Conservation (phyloP, 2,888 invertebrate genomes). For the Osmoderma eremita region DNA sequence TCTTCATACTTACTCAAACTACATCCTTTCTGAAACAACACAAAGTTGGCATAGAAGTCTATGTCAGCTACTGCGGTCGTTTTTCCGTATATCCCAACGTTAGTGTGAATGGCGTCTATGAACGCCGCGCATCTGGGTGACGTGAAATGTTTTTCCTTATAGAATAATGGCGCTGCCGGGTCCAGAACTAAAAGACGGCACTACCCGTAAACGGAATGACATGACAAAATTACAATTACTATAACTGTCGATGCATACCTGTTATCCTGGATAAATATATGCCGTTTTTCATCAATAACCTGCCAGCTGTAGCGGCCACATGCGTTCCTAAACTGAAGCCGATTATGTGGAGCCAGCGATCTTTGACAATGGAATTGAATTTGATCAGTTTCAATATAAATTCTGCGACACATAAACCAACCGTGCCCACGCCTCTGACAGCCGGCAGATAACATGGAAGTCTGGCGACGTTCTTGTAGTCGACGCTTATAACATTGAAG, state of each 20-base stretch:
- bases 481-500: constrained; percentile 71
- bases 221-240: too few species aligned
- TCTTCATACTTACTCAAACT: constrained; percentile 46
- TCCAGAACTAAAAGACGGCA: constrained; percentile 73
- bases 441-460: constrained; percentile 72
- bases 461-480: constrained; percentile 69
- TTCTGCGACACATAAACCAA: constrained; percentile 71
- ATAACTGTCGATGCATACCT: too few species aligned
- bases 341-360: constrained; percentile 69
- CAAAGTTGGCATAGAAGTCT: constrained; percentile 72
- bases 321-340: constrained; percentile 76
- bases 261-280: constrained; percentile 67
- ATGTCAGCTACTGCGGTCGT: constrained; percentile 66
- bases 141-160: constrained; percentile 63
- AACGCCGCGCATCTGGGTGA: constrained; percentile 70
- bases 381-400: constrained; percentile 67
- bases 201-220: too few species aligned
- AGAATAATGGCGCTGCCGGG: constrained; percentile 73
- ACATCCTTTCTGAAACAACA: constrained; percentile 71
- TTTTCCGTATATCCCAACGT: constrained; percentile 69
- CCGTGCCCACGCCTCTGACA: constrained; percentile 68
- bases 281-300: constrained; percentile 60
- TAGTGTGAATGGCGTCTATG: constrained; percentile 74
- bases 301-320: constrained; percentile 67
- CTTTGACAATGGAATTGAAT: constrained; percentile 58